Percentiles rank a stretch among this genome's conserved stretches.
These are phyloP conservation scores for Allolobophora icterica DNA, from an alignment of 2,888 invertebrate genomes.

Conservation along the genomic window DNA sequence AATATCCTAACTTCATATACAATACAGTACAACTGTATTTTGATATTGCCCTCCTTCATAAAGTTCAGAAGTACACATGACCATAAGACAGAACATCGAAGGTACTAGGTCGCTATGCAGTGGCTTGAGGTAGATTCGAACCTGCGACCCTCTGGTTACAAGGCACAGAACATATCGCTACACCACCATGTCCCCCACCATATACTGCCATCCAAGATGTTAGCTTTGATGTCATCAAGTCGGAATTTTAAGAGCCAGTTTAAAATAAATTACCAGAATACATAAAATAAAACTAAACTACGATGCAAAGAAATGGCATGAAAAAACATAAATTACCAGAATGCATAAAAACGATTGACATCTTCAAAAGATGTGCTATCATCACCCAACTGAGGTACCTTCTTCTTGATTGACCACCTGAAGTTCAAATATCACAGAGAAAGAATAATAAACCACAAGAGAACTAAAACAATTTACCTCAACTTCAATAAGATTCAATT, in stretches of 20 bases:
- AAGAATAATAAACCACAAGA: background rate
- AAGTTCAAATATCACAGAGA: constrained; percentile 48
- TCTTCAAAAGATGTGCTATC: constrained; percentile 79
- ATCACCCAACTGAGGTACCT: constrained; percentile 83
- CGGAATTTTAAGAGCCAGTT: background rate
- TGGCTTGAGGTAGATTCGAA: too few species aligned
- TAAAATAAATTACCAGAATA: background rate
- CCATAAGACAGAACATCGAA: too few species aligned
- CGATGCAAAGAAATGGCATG: too few species aligned
- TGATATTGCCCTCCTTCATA: too few species aligned
- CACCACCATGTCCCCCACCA: too few species aligned
- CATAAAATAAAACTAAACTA: background rate
- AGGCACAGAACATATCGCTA: too few species aligned
- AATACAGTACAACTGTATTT: too few species aligned
- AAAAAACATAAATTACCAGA: constrained; percentile 78
- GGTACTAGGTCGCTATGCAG: too few species aligned
- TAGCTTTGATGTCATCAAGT: background rate
- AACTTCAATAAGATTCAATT: background rate
- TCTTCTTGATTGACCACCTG: constrained; percentile 86
- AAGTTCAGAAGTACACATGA: too few species aligned
- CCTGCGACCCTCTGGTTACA: too few species aligned
- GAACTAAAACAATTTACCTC: constrained; percentile 12
- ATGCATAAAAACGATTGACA: constrained; percentile 92
- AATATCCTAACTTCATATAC: background rate
- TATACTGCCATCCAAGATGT: background rate